Conservation (phyloP, 2,888 invertebrate genomes). For the Germaria angustata region DNA sequence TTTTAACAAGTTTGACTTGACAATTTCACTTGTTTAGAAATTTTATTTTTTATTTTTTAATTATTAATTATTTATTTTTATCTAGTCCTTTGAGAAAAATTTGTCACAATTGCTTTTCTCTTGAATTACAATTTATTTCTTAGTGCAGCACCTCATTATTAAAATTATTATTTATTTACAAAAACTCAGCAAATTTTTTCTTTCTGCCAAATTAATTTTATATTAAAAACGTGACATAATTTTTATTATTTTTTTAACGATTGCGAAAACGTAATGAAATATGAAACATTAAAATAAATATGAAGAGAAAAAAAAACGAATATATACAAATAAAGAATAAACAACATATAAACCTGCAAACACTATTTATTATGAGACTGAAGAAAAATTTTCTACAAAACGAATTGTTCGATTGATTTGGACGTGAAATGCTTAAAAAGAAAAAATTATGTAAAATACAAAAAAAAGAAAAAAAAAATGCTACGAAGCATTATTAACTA, state of each 20-base stretch:
- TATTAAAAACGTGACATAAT: slow-evolving; percentile 49
- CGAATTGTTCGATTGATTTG: neutral
- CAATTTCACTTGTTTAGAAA: no score
- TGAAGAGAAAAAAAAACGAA: neutral
- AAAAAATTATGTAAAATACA: neutral
- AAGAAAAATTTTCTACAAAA: neutral
- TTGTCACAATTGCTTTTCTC: no score
- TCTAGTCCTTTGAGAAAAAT: no score
- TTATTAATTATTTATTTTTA: no score
- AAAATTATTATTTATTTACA: no score
- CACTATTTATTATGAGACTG: no score
- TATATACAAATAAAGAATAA: slow-evolving; percentile 8
- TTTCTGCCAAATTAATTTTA: slow-evolving; percentile 18
- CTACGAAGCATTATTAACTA: neutral
- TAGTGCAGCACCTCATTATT: no score
- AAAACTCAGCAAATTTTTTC: neutral
- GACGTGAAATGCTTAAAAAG: neutral
- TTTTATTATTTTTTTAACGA: slow-evolving; percentile 4
- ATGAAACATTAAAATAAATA: slow-evolving; percentile 9
- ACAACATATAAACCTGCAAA: neutral
- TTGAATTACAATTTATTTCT: no score
- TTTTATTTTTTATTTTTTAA: no score
- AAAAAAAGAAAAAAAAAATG: neutral
- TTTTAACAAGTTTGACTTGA: no score
- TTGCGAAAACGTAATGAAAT: slow-evolving; percentile 6